Evolutionary conservation across 2,797 vertebrate genomes (phyloP).

Genomic region (Pantherophis vulpinus): DNA sequence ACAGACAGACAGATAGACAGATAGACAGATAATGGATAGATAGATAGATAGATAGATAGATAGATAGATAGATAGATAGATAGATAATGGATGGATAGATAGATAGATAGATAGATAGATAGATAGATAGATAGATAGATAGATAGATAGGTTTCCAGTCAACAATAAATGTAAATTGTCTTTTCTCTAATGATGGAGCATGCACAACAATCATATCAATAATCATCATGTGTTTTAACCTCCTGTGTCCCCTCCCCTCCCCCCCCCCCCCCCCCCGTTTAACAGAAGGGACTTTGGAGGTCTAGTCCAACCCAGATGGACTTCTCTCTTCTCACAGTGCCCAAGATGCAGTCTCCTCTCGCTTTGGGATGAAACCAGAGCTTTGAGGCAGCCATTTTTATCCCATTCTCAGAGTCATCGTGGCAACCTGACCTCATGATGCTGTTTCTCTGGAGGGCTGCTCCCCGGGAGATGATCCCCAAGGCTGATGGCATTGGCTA

Average conservation of each 20-base stretch:
- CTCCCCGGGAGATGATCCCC: not conserved
- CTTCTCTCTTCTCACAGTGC: not conserved
- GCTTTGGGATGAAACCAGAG: not conserved
- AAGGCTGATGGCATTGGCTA: not conserved
- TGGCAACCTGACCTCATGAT: not conserved
- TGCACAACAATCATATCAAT: not conserved
- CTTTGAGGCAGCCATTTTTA: not conserved
- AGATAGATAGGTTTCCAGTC: not conserved
- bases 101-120: no score
- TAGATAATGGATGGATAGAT: no score
- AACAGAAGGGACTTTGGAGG: not conserved
- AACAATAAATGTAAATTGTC: not conserved
- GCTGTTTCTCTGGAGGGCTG: not conserved
- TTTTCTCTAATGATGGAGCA: not conserved
- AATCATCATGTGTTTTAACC: not conserved
- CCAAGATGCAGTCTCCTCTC: not conserved
- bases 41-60: no score
- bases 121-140: no score
- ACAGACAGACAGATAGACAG: no score
- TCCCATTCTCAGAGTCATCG: not conserved
- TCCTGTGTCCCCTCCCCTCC: not conserved
- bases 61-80: no score
- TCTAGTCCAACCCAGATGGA: not conserved
- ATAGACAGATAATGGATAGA: no score
- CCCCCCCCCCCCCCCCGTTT: not conserved